A percentile compares a stretch with the other conserved stretches of the same genome.
phyloP scores from a whole-genome alignment of 2,797 vertebrate genomes.

The Periparus ater region DNA sequence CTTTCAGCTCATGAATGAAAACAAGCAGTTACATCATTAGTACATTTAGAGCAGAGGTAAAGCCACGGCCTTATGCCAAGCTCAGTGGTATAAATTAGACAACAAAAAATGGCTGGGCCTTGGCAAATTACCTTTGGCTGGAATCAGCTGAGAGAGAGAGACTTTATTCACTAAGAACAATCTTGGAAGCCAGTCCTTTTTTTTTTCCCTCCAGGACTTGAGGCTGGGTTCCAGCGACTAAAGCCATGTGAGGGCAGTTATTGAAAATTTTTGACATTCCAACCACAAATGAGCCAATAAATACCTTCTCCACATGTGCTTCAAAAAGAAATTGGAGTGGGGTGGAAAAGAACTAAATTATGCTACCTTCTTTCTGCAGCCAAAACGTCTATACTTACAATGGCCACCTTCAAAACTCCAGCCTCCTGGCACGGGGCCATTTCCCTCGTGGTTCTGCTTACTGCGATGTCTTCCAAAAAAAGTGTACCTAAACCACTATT shows the following conservation, averaged over 20 bases:
- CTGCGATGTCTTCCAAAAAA: constrained; percentile 74
- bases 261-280: constrained; percentile 93
- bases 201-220: constrained; percentile 54
- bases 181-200: constrained; percentile 71
- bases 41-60: constrained; percentile 74
- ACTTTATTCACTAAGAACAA: constrained; percentile 79
- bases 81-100: constrained; percentile 77
- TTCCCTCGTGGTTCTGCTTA: constrained; percentile 76
- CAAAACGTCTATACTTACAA: constrained; percentile 82
- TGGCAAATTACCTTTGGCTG: constrained; percentile 76
- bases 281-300: constrained; percentile 90
- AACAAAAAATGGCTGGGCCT: constrained; percentile 74
- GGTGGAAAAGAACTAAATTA: constrained; percentile 81
- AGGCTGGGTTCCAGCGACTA: constrained; percentile 78
- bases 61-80: constrained; percentile 68
- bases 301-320: constrained; percentile 90
- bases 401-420: constrained; percentile 82
- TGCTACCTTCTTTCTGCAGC: constrained; percentile 82
- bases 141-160: constrained; percentile 82
- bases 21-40: constrained; percentile 81
- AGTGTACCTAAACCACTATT: constrained; percentile 76
- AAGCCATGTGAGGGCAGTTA: constrained; percentile 82
- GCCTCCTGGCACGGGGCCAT: constrained; percentile 73
- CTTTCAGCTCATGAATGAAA: constrained; percentile 77
- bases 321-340: constrained; percentile 82